A percentile compares a stretch with the other conserved stretches of the same genome.
Conservation (phyloP, 2,888 invertebrate genomes). For the Syrista parreyssii region DNA sequence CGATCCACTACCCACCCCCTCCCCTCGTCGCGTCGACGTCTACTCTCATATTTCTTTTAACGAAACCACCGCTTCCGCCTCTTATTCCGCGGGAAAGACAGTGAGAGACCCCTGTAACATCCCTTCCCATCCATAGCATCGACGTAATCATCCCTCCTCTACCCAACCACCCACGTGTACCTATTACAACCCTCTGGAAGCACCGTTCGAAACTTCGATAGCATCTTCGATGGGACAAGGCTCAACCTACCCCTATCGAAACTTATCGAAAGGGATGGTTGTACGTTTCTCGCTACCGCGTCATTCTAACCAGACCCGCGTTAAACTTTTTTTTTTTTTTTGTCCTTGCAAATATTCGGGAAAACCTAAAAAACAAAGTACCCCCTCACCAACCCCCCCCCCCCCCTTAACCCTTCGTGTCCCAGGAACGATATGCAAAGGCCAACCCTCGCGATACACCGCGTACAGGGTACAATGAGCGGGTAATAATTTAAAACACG, state of each 20-base stretch:
- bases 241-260: constrained; percentile 51
- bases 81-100: constrained; percentile 1
- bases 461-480: constrained; percentile 37
- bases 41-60: constrained; percentile 42
- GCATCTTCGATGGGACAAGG: constrained; percentile 72
- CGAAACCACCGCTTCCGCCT: constrained; percentile 23
- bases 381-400: not conserved
- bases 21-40: not conserved
- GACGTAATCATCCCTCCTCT: not conserved
- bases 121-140: not conserved
- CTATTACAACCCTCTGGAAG: constrained; percentile 33
- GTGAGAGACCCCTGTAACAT: not conserved
- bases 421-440: constrained; percentile 26
- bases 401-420: constrained; percentile 14
- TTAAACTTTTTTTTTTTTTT: not conserved
- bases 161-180: constrained; percentile 22
- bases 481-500: constrained; percentile 53
- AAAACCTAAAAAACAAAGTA: not conserved
- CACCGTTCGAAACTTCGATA: constrained; percentile 66
- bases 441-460: constrained; percentile 26
- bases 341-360: not conserved
- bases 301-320: not conserved
- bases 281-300: constrained; percentile 56
- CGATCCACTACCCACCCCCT: constrained; percentile 8
- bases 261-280: constrained; percentile 73